Evolutionary conservation across 2,888 invertebrate species (phyloP), one percentile per base, ranked within the genome.

Genomic region (Leptopilina syphax): DNA sequence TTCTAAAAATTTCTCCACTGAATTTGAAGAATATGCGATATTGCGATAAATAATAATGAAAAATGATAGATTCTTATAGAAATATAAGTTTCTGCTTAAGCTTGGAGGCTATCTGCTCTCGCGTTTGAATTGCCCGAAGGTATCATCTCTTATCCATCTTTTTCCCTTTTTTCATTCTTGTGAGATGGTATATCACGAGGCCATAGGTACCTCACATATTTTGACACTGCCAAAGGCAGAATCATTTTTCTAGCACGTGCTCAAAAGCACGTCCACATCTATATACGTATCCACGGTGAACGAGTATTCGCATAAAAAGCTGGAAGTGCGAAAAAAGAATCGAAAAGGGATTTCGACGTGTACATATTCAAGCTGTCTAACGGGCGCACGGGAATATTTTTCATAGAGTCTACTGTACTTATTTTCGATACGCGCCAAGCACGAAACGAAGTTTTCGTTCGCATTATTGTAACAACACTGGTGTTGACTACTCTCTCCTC

Each of bases 151-250:
- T 73, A 73, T 73, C 54, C 70, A 27, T 57, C 34, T 27, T 27
- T 27, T 70, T 63, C 27, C 54, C 13, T 70, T 70, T 47, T 70
- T 24, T 73, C 12, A 54, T 27, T 34, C 57, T 73, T 34, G 70
- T 9, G 27, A 73, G 57, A 34, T 24, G 54, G n/a, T 73, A 57
- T 73, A 57, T 73, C 70, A 73, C 18, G n/a, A 73, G 54, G 9
- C 57, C 54, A 27, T 12, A 70, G 70, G 70, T 70, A 68, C 47
- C 27, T 73, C 70, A 34, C 70, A 73, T 73, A 73, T 73, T 73
- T 73, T 73, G 54, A 73, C 54, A 73, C 8, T 27, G 70, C 70
- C 70, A 73, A 73, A 73, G 70, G 70, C 70, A n/a, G 54, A 70
- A 70, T 70, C 47, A 70, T 70, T 70, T 70, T 70, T 27, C 70